A percentile compares a stretch with the other conserved stretches of the same genome.
Conservation (phyloP, 2,797 vertebrate genomes). For the Tokudaia tokunoshimensis region DNA sequence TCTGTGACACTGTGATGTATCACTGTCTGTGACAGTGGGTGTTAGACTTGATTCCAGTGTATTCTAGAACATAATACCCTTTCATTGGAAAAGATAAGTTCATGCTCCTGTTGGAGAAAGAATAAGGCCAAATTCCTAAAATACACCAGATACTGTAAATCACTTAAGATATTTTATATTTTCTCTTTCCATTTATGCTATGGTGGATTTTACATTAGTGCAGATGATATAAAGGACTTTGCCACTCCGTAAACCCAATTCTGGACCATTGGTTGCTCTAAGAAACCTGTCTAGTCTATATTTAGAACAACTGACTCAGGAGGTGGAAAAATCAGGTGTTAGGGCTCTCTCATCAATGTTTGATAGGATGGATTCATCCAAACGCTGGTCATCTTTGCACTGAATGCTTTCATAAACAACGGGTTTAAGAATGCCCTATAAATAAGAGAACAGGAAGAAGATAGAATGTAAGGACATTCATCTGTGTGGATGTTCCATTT, state of each 20-base stretch:
- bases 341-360: constrained; percentile 62
- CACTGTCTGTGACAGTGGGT: background rate
- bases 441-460: constrained; percentile 65
- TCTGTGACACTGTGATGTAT: background rate
- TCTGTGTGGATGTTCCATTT: background rate
- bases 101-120: background rate
- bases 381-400: constrained; percentile 59
- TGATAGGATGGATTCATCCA: constrained; percentile 65
- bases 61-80: background rate
- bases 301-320: constrained; percentile 64
- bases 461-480: constrained; percentile 52
- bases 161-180: background rate
- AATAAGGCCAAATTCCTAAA: background rate
- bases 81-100: background rate
- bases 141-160: background rate
- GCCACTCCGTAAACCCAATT: background rate
- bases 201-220: constrained; percentile 20
- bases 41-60: background rate
- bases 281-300: constrained; percentile 40
- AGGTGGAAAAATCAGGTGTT: background rate
- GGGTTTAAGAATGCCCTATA: constrained; percentile 63
- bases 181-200: background rate
- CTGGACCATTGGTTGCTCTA: constrained; percentile 27
- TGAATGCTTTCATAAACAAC: constrained; percentile 75
- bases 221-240: background rate